Conservation (phyloP, 92 coral and sea anemone species). For the Bergia sp. region DNA sequence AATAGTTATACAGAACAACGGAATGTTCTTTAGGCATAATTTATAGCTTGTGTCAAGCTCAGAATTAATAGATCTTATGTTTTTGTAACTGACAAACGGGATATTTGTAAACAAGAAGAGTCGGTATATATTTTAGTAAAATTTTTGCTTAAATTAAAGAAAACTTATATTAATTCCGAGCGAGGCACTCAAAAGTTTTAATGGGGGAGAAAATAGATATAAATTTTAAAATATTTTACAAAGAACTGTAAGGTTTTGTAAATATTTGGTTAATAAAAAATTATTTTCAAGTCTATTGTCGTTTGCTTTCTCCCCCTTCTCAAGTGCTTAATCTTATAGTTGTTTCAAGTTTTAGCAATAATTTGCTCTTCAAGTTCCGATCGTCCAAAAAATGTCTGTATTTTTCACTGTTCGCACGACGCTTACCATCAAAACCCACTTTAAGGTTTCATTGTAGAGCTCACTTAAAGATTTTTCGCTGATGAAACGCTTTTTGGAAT, state of each 20-base stretch:
- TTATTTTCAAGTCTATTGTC: slow-evolving; percentile 31
- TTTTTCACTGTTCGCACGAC: not conserved
- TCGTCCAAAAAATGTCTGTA: not conserved
- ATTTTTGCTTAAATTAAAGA: not conserved
- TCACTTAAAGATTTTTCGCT: not conserved
- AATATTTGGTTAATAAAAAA: slow-evolving; percentile 42
- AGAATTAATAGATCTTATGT: not conserved
- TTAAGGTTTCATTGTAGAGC: not conserved
- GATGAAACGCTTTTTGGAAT: not conserved
- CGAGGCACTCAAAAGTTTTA: slow-evolving; percentile 1
- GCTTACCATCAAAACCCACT: not conserved
- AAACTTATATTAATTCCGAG: not conserved
- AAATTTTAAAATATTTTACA: not conserved
- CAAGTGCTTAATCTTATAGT: not conserved
- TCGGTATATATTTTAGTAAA: not conserved
- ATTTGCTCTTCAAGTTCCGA: not conserved
- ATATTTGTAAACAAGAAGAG: not conserved
- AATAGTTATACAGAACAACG: not conserved
- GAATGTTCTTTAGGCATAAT: not conserved
- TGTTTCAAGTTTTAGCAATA: not conserved
- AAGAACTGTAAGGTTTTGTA: slow-evolving; percentile 32
- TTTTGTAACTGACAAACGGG: not conserved
- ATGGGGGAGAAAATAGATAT: slow-evolving; percentile 24
- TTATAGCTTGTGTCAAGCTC: not conserved
- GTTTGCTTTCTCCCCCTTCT: slow-evolving; percentile 14